A percentile compares a stretch with the other conserved stretches of the same genome.
Conservation (phyloP, 2,888 invertebrate genomes). For the Spilosoma lubricipeda region DNA sequence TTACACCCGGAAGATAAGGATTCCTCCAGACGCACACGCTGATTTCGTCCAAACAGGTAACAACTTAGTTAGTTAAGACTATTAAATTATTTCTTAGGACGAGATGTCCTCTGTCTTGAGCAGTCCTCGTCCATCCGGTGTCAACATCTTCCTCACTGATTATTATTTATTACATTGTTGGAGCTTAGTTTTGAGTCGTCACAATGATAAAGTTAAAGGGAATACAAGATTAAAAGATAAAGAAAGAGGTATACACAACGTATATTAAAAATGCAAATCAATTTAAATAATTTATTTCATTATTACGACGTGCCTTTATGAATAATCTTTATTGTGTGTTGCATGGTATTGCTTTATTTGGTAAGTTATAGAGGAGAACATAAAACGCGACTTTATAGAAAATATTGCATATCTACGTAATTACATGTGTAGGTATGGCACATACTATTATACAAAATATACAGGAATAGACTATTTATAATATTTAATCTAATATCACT, state of each 20-base stretch:
- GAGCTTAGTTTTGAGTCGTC: too few species aligned
- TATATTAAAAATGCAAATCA: constrained; percentile 37
- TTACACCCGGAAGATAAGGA: too few species aligned
- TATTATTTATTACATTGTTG: too few species aligned
- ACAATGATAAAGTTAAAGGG: background rate
- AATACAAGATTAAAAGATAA: background rate
- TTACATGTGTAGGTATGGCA: constrained; percentile 84
- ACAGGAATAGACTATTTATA: constrained; percentile 78
- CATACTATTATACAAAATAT: constrained; percentile 85
- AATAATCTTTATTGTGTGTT: constrained; percentile 78
- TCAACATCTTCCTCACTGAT: too few species aligned
- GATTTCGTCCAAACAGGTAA: too few species aligned
- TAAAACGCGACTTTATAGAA: constrained; percentile 74
- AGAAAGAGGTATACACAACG: too few species aligned
- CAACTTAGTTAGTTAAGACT: too few species aligned
- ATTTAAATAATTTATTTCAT: constrained; percentile 70
- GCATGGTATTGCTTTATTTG: constrained; percentile 76
- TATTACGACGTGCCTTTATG: constrained; percentile 79
- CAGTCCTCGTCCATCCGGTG: too few species aligned
- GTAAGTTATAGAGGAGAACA: constrained; percentile 71
- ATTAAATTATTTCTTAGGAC: too few species aligned
- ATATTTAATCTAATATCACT: constrained; percentile 84
- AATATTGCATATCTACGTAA: constrained; percentile 81
- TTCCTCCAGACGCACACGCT: too few species aligned
- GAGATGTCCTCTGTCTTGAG: too few species aligned